Conservation (phyloP, 2,113 vertebrate species). For the Bungarus multicinctus region DNA sequence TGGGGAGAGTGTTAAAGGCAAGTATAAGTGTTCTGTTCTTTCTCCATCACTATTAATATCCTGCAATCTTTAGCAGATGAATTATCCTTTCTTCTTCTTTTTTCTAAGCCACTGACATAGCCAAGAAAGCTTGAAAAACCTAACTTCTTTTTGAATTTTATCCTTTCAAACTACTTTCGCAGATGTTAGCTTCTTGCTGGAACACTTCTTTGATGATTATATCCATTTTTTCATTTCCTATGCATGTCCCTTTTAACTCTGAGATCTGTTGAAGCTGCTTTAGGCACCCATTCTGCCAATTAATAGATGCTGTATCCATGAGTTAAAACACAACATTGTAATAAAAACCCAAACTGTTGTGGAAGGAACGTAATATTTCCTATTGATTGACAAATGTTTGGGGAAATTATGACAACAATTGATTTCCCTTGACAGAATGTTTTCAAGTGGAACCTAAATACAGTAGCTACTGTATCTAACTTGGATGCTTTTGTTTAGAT, state of each 20-base stretch:
- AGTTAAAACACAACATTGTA: neutral
- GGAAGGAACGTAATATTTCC: neutral
- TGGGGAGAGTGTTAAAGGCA: neutral
- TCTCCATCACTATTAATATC: neutral
- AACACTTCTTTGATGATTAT: neutral
- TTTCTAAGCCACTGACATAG: neutral
- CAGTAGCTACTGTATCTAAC: neutral
- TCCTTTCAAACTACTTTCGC: neutral
- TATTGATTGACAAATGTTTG: neutral
- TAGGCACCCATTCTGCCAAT: neutral
- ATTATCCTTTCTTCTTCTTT: neutral
- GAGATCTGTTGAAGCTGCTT: neutral
- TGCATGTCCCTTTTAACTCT: neutral
- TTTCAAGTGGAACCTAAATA: neutral
- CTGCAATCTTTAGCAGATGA: neutral
- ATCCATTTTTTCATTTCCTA: neutral
- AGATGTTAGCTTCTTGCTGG: neutral
- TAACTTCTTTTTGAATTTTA: neutral
- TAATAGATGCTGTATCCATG: neutral
- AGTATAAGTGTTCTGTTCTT: neutral
- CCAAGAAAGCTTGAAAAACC: neutral
- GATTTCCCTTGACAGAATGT: neutral
- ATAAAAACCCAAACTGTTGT: neutral
- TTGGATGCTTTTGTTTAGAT: neutral
- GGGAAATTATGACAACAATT: neutral